phyloP scores from a whole-genome alignment of 2,113 vertebrate genomes.

The Erythrocebus patas region DNA sequence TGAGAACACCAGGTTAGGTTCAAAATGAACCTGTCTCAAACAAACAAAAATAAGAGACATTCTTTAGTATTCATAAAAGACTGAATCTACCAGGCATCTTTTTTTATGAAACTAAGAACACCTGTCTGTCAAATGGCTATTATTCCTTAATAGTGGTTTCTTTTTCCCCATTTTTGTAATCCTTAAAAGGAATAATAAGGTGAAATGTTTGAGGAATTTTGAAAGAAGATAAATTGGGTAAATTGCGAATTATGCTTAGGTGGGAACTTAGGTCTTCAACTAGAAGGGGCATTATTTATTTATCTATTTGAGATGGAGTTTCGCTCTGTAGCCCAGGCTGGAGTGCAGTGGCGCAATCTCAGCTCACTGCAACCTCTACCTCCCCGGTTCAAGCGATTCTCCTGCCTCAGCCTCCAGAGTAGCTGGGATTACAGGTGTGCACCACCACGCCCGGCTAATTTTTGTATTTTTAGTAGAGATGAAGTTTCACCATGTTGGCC shows the following conservation, averaged over 20 bases:
- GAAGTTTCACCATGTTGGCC: too few relatives aligned
- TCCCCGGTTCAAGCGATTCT: too few relatives aligned
- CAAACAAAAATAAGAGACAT: constrained; percentile 24
- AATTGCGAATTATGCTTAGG: constrained; percentile 9
- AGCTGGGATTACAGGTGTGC: too few relatives aligned
- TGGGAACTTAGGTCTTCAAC: not conserved
- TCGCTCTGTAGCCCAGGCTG: too few relatives aligned
- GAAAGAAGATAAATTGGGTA: constrained; percentile 6
- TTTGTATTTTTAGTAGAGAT: too few relatives aligned
- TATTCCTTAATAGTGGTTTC: not conserved
- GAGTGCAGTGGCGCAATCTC: too few relatives aligned
- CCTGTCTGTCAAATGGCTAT: constrained; percentile 25
- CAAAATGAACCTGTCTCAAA: not conserved
- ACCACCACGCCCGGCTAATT: too few relatives aligned
- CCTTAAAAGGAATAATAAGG: not conserved
- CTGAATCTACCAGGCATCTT: constrained; percentile 43
- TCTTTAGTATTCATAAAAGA: constrained; percentile 16
- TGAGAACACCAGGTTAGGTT: not conserved
- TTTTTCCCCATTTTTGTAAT: constrained; percentile 35
- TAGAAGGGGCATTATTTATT: not conserved
- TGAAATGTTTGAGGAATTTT: not conserved
- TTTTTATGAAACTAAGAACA: constrained; percentile 40
- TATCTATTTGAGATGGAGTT: too few relatives aligned
- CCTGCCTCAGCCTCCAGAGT: too few relatives aligned
- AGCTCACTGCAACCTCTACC: too few relatives aligned